Evolutionary conservation across 2,888 invertebrate species (phyloP).

Genomic region (Orgyia antiqua): DNA sequence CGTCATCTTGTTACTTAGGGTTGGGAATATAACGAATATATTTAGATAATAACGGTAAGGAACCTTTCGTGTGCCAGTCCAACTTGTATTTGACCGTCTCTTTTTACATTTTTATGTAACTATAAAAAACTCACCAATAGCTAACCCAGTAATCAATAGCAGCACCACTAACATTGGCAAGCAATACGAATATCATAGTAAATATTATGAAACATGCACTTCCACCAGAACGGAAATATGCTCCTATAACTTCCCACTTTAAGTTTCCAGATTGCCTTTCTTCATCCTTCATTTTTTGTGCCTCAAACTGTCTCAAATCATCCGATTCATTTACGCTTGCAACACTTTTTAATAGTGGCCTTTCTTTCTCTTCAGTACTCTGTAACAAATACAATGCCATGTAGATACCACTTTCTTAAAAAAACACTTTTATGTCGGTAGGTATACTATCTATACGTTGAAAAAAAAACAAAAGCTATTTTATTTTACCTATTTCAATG

Average conservation of each 20-base stretch:
- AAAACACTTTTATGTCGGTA: too few relatives aligned
- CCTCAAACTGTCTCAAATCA: conserved; percentile 49
- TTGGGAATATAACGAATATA: too few relatives aligned
- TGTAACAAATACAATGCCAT: conserved; percentile 9
- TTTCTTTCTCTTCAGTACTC: conserved; percentile 41
- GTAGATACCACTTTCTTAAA: not conserved
- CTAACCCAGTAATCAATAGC: conserved; percentile 84
- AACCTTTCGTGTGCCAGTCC: too few relatives aligned
- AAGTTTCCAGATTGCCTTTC: conserved; percentile 60
- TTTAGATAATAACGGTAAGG: too few relatives aligned
- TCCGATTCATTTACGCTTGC: conserved; percentile 40
- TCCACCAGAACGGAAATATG: conserved; percentile 60
- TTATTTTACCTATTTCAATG: too few relatives aligned
- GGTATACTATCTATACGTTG: too few relatives aligned
- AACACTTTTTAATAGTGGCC: conserved; percentile 22
- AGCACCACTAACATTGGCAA: conserved; percentile 80
- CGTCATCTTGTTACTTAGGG: too few relatives aligned
- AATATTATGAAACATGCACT: conserved; percentile 46
- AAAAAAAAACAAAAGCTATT: too few relatives aligned
- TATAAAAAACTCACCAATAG: conserved; percentile 73
- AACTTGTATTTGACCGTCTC: too few relatives aligned
- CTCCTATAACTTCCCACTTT: conserved; percentile 53
- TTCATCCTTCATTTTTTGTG: conserved; percentile 56
- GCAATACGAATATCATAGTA: conserved; percentile 43
- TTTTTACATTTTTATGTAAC: not conserved